Percentiles rank a stretch among this genome's conserved stretches.
Evolutionary conservation across 2,888 invertebrate genomes (phyloP).

Genomic region (Cremastobaeus sp.): DNA sequence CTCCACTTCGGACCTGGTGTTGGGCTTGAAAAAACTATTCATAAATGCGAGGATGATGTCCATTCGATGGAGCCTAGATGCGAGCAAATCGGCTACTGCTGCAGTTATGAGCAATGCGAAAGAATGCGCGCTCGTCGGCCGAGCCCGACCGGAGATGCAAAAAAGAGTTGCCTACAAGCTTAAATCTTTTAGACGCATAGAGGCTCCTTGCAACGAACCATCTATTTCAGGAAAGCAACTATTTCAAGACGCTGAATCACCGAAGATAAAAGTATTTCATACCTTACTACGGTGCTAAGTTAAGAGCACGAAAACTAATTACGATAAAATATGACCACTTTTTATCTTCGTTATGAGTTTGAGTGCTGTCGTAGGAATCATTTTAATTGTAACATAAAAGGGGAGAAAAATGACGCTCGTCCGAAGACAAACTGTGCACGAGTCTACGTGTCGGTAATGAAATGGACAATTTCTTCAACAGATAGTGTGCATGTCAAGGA

Average conservation of each 20-base stretch:
- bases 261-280: slow-evolving; percentile 52
- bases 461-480: slow-evolving; percentile 6
- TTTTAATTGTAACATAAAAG: slow-evolving; percentile 21
- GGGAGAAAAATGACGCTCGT: background rate
- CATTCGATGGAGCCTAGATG: too few relatives aligned
- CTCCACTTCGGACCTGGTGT: slow-evolving; percentile 40
- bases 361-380: background rate
- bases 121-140: slow-evolving; percentile 21
- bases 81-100: slow-evolving; percentile 29
- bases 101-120: slow-evolving; percentile 39
- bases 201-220: slow-evolving; percentile 57
- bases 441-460: background rate
- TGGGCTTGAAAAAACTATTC: too few relatives aligned
- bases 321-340: slow-evolving; percentile 37
- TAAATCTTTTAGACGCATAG: slow-evolving; percentile 60
- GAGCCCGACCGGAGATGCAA: slow-evolving; percentile 47
- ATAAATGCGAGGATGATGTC: too few relatives aligned
- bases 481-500: slow-evolving; percentile 21
- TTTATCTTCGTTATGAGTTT: slow-evolving; percentile 14
- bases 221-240: slow-evolving; percentile 59
- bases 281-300: slow-evolving; percentile 45
- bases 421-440: background rate
- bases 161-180: slow-evolving; percentile 33
- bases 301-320: slow-evolving; percentile 47
- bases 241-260: slow-evolving; percentile 56